phyloP scores from a whole-genome alignment of 2,888 invertebrate species.

The Caenorhabditis doughertyi region DNA sequence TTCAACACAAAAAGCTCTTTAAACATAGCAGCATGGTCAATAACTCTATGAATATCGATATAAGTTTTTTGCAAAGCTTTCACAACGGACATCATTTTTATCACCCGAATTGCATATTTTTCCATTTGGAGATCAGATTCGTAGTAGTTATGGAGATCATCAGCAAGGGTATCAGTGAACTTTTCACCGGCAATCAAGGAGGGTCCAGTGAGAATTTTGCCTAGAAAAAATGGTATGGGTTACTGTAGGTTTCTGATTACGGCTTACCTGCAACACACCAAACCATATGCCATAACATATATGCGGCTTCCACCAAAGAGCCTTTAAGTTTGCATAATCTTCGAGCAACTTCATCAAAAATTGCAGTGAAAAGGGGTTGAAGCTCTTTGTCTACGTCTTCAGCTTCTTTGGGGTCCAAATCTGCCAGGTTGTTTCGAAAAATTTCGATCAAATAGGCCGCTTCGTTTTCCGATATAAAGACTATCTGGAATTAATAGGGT shows the following conservation, averaged over 20 bases:
- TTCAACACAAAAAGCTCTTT: neutral
- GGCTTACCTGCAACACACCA: slow-evolving; percentile 45
- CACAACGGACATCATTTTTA: slow-evolving; percentile 38
- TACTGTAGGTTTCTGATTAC: too few species aligned
- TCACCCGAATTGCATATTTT: slow-evolving; percentile 13
- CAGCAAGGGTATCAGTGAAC: neutral
- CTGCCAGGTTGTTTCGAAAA: slow-evolving; percentile 9
- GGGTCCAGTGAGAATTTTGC: neutral
- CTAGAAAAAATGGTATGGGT: slow-evolving; percentile 26
- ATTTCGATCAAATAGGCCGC: slow-evolving; percentile 15
- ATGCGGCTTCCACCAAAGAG: slow-evolving; percentile 4
- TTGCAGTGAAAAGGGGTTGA: slow-evolving; percentile 3
- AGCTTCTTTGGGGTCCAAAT: slow-evolving; percentile 19
- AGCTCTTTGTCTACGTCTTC: slow-evolving; percentile 6
- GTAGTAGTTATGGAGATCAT: slow-evolving; percentile 29
- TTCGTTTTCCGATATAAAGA: slow-evolving; percentile 31
- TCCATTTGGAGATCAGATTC: slow-evolving; percentile 9
- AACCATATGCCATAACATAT: slow-evolving; percentile 40
- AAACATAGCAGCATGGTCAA: slow-evolving; percentile 20
- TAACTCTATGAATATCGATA: slow-evolving; percentile 30
- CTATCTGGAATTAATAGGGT: slow-evolving; percentile 21
- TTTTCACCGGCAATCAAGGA: slow-evolving; percentile 10
- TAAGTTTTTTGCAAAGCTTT: slow-evolving; percentile 31
- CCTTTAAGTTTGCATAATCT: slow-evolving; percentile 6
- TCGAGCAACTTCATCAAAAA: slow-evolving; percentile 33